Conservation (phyloP, 1,140 invertebrate species). For the Bombus affinis region DNA sequence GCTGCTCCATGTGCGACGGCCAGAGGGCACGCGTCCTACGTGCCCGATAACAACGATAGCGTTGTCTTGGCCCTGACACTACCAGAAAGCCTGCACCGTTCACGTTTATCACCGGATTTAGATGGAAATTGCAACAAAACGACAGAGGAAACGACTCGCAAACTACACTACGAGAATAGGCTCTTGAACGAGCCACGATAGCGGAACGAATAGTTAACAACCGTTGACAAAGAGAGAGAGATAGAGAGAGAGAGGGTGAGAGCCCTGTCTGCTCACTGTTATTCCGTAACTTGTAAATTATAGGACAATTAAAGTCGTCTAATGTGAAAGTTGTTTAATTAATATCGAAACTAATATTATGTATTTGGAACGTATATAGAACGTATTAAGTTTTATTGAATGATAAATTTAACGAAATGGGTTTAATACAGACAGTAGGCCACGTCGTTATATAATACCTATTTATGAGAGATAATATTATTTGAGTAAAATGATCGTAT, state of each 20-base stretch:
- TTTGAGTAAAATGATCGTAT: no score
- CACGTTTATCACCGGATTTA: slow-evolving; percentile 35
- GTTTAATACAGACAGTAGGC: no score
- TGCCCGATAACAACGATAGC: slow-evolving; percentile 74
- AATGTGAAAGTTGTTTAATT: no score
- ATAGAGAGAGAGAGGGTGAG: no score
- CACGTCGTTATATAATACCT: no score
- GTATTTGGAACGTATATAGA: no score
- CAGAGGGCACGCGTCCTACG: slow-evolving; percentile 40
- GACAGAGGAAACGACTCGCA: neutral
- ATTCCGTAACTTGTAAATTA: neutral
- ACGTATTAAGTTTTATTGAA: no score
- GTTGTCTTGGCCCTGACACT: slow-evolving; percentile 65
- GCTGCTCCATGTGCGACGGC: slow-evolving; percentile 39
- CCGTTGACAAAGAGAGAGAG: no score
- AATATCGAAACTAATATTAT: no score
- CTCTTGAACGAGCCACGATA: neutral
- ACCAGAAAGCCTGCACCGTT: slow-evolving; percentile 6
- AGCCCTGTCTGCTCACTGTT: neutral
- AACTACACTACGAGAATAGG: neutral
- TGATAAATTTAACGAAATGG: no score
- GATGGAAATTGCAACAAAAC: slow-evolving; percentile 35
- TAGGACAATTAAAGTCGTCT: neutral
- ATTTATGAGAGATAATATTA: no score
- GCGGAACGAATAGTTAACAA: neutral